These are phyloP conservation scores for Actenoides lindsayi DNA, from an alignment of 2,113 vertebrate genomes.

Conservation along the genomic window DNA sequence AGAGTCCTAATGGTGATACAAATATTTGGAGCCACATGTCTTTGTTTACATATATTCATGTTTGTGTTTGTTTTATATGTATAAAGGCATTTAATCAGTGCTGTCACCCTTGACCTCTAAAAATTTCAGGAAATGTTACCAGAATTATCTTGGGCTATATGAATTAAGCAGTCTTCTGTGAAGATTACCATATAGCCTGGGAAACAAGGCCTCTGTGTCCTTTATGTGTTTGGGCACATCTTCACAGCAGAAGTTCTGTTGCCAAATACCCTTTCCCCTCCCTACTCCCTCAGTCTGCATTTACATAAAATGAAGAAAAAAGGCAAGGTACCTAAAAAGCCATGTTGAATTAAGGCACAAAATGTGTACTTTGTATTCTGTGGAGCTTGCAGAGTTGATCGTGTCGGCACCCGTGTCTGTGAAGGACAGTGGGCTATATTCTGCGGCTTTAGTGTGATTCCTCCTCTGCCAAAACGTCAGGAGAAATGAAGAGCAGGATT, in stretches of 20 bases:
- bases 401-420: background rate
- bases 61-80: background rate
- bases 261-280: background rate
- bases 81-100: background rate
- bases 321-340: background rate
- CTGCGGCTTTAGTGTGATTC: background rate
- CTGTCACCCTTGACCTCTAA: background rate
- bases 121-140: background rate
- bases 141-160: background rate
- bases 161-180: background rate
- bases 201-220: too few relatives aligned
- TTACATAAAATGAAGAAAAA: background rate
- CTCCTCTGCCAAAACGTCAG: background rate
- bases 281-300: background rate
- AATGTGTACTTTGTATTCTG: background rate
- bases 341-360: background rate
- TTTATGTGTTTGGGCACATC: background rate
- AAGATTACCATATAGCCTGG: background rate
- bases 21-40: background rate
- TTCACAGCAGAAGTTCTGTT: background rate
- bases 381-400: background rate
- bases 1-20: background rate
- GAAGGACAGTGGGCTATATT: background rate
- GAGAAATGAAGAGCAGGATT: background rate
- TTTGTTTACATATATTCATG: background rate